Evolutionary conservation across 2,797 vertebrate genomes (phyloP), one percentile per base, ranked within the genome.

Genomic region (Falco biarmicus): DNA sequence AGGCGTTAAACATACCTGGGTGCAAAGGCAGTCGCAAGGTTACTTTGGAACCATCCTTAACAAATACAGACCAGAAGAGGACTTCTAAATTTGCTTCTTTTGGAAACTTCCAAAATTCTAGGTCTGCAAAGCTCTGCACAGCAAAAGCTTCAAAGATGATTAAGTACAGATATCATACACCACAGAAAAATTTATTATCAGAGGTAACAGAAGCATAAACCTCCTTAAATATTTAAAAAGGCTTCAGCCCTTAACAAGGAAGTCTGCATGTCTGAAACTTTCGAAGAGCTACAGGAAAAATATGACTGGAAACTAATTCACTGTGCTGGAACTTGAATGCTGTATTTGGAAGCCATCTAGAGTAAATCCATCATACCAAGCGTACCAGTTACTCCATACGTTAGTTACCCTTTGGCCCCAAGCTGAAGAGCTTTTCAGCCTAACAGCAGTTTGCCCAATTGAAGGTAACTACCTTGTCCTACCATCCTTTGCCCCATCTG

Each of bases 381-480:
- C 0, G 0, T 17, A 70, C 18, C 64, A 74, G 50, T 15, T 51
- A 19, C n/a, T 43, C 41, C 15, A 43, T 15, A 43, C 6, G 15
- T 43, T 43, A 43, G 41, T 43, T 43, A 48, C 29, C 24, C 53
- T 56, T 6, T 25, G n/a, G 61, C 12, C 22, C 31, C 57, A 43
- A 3, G 13, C 25, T 22, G 13, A 74, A 54, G 31, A 34, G 24
- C 26, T 71, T 11, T 2, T 17, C 37, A 45, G 41, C 20, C 24
- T 32, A 19, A 1, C 4, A 37, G 39, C 71, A 73, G 29, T 25
- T 43, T 50, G 50, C 64, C 31, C 59, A 24, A 0, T 15, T 63
- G 59, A 56, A 76, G 50, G 34, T 4, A 22, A 41, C 5, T 12
- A 26, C 71, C 39, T 56, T 10, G 11, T 60, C 78, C 76, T 63